Percentiles rank a stretch among this genome's conserved stretches.
Evolutionary conservation across 1,140 invertebrate genomes (phyloP).

Genomic region (Hermatobates lingyangjiaoensis): DNA sequence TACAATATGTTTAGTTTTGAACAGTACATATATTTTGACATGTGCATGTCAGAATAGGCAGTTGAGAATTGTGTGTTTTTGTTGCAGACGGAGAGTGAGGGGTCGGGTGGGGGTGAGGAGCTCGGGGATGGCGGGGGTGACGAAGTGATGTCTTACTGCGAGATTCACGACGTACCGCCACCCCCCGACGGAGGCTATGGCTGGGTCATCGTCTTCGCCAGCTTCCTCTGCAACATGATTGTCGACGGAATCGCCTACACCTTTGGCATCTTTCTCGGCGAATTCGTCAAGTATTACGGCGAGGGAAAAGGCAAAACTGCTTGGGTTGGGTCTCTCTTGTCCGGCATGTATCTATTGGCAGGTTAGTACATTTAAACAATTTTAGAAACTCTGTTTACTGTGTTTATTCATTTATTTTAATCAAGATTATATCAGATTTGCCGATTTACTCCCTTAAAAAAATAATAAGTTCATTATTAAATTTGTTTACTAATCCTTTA

Average conservation of each 20-base stretch:
- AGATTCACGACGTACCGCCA: constrained; percentile 56
- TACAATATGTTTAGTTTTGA: too few relatives aligned
- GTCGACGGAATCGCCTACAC: constrained; percentile 94
- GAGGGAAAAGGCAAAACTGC: constrained; percentile 74
- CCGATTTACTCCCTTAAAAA: too few relatives aligned
- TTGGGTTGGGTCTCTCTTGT: constrained; percentile 84
- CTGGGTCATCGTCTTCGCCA: constrained; percentile 88
- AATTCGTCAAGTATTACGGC: constrained; percentile 62
- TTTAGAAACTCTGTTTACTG: too few relatives aligned
- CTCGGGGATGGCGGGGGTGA: constrained; percentile 47
- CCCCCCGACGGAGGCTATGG: constrained; percentile 75
- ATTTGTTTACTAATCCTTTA: too few relatives aligned
- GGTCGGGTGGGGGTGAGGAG: constrained; percentile 37
- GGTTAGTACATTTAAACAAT: constrained; percentile 35
- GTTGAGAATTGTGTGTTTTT: too few relatives aligned
- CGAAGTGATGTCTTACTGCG: constrained; percentile 38
- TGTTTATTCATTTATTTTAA: too few relatives aligned
- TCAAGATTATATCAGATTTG: too few relatives aligned
- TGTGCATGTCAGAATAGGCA: too few relatives aligned
- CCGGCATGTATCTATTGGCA: constrained; percentile 80
- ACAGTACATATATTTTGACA: too few relatives aligned
- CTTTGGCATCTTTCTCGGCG: constrained; percentile 70
- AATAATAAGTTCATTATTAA: too few relatives aligned
- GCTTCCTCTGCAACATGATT: constrained; percentile 94
- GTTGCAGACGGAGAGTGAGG: constrained; percentile 66